Conservation (phyloP, 2,888 invertebrate genomes). For the Diplazon laetatorius region DNA sequence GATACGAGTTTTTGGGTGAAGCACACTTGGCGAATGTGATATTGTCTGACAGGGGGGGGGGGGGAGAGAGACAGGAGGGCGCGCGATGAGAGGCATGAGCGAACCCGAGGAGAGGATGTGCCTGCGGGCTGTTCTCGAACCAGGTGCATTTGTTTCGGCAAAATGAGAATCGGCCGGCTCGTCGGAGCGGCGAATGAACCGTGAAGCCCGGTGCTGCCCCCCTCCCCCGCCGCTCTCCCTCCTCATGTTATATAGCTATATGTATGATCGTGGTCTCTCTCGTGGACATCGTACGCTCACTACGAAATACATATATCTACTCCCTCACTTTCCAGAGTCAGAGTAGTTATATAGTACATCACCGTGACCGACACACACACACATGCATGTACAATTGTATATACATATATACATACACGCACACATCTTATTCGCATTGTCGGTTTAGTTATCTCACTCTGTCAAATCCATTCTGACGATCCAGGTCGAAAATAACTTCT, state of each 20-base stretch:
- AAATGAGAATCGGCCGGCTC: constrained; percentile 46
- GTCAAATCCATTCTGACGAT: constrained; percentile 6
- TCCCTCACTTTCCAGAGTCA: constrained; percentile 35
- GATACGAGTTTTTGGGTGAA: constrained; percentile 18
- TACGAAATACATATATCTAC: not conserved
- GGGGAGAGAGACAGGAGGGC: not conserved
- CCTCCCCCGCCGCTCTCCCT: no score
- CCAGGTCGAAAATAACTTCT: constrained; percentile 47
- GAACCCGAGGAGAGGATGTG: constrained; percentile 4
- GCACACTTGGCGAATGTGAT: constrained; percentile 32
- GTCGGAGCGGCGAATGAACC: constrained; percentile 59
- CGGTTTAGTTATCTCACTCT: constrained; percentile 23
- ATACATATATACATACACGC: no score
- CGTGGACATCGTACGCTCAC: no score
- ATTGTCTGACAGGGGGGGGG: constrained; percentile 15
- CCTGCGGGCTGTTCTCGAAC: constrained; percentile 25
- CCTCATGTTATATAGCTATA: no score
- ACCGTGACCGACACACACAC: no score
- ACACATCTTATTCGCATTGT: constrained; percentile 35
- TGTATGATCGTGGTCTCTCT: not conserved
- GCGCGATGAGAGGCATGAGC: not conserved
- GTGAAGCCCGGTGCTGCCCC: constrained; percentile 45
- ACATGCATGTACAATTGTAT: no score
- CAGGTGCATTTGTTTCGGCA: constrained; percentile 58
- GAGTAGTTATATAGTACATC: constrained; percentile 20